Conservation (phyloP, 2,797 vertebrate species). For the Nasua narica region DNA sequence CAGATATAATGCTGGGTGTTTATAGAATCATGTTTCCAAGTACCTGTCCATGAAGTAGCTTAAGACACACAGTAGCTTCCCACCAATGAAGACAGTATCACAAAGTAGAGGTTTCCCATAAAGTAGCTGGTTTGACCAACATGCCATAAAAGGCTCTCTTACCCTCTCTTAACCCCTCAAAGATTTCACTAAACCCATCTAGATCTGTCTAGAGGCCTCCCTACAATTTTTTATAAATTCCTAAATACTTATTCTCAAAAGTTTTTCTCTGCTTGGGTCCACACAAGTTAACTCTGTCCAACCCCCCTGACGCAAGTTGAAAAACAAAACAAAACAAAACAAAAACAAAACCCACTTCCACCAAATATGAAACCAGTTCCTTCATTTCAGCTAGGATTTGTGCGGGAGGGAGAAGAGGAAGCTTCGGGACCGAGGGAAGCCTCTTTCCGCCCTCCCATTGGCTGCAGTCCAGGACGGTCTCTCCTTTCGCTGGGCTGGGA, state of each 20-base stretch:
- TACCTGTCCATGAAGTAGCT: neutral
- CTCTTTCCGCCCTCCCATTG: neutral
- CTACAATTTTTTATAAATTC: neutral
- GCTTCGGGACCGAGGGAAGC: neutral
- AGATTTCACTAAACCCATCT: neutral
- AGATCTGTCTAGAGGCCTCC: neutral
- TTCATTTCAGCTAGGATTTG: neutral
- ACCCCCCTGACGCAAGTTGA: neutral
- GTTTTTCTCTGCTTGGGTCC: neutral
- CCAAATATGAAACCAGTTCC: neutral
- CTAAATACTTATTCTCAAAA: neutral
- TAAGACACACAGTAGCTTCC: neutral
- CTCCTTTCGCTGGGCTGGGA: neutral
- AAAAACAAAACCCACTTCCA: neutral
- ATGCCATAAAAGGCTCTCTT: neutral
- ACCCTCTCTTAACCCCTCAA: neutral
- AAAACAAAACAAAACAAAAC: too few relatives aligned
- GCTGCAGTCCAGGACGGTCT: neutral
- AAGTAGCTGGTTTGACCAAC: neutral
- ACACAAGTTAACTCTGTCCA: neutral
- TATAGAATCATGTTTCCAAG: neutral
- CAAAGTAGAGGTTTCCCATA: neutral
- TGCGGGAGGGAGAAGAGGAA: neutral
- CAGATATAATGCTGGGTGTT: neutral
- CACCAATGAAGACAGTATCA: neutral